Conservation (phyloP, 2,797 vertebrate genomes). For the Anguilla megastoma region DNA sequence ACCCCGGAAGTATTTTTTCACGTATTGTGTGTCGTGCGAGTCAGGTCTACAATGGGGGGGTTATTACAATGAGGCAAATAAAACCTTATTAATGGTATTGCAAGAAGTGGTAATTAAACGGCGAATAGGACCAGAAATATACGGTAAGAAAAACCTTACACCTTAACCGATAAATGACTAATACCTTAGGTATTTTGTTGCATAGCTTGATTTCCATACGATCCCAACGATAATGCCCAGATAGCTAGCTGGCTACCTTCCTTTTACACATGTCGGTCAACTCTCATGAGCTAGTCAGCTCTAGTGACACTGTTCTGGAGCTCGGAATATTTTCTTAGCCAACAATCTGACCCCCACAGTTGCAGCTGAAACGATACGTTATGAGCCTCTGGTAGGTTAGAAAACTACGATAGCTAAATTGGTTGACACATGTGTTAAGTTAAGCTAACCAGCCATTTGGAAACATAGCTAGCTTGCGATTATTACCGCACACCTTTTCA, state of each 20-base stretch:
- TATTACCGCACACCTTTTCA: conserved; percentile 9
- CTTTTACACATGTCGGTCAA: conserved; percentile 20
- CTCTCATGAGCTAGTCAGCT: background rate
- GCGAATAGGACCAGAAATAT: background rate
- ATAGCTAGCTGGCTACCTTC: background rate
- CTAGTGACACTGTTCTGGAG: background rate
- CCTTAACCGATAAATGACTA: background rate
- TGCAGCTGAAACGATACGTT: background rate
- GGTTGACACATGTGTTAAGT: background rate
- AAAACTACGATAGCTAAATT: background rate
- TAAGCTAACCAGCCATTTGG: background rate
- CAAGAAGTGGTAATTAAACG: background rate
- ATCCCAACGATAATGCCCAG: conserved; percentile 1
- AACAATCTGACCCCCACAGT: background rate
- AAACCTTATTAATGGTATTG: background rate
- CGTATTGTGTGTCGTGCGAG: conserved; percentile 24
- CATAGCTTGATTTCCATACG: background rate
- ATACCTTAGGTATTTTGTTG: background rate
- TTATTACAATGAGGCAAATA: conserved; percentile 23
- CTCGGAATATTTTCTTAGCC: background rate
- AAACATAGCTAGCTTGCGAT: background rate
- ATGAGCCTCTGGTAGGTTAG: background rate
- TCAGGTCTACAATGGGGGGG: conserved; percentile 17
- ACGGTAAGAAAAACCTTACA: conserved; percentile 1
- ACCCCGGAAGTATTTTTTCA: conserved; percentile 30